Evolutionary conservation across 2,888 invertebrate genomes (phyloP).

Genomic region (Cordylochernes scorpioides): DNA sequence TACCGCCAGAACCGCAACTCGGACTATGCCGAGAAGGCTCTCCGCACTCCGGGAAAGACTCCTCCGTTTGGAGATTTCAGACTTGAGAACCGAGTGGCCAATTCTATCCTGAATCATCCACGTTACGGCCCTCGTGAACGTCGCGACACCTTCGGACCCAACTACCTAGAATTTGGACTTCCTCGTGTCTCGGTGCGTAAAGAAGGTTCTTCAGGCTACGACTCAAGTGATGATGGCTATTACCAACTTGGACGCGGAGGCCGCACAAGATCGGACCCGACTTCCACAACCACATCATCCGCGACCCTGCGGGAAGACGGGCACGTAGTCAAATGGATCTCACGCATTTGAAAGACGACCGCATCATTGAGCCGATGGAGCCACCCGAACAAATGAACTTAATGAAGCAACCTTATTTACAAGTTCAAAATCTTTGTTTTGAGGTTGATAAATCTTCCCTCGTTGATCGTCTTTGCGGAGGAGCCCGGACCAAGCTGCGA

Average conservation of each 20-base stretch:
- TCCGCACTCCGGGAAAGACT: slow-evolving; percentile 71
- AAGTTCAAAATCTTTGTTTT: slow-evolving; percentile 36
- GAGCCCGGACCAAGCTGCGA: slow-evolving; percentile 21
- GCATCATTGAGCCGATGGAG: too few relatives aligned
- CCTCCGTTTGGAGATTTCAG: slow-evolving; percentile 55
- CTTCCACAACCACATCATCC: slow-evolving; percentile 52
- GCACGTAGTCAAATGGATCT: slow-evolving; percentile 68
- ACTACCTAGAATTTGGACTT: slow-evolving; percentile 73
- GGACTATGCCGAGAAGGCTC: slow-evolving; percentile 74
- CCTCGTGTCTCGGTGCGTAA: slow-evolving; percentile 71
- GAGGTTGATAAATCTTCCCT: slow-evolving; percentile 27
- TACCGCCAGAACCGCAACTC: slow-evolving; percentile 67
- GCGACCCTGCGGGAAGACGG: too few relatives aligned
- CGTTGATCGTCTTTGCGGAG: slow-evolving; percentile 16
- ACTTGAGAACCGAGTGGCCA: slow-evolving; percentile 66
- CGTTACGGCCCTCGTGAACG: slow-evolving; percentile 49
- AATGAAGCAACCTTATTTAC: slow-evolving; percentile 22
- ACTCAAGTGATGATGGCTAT: slow-evolving; percentile 45
- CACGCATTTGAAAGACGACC: too few relatives aligned
- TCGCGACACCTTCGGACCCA: slow-evolving; percentile 37
- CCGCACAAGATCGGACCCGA: slow-evolving; percentile 51
- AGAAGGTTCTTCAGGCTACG: slow-evolving; percentile 81
- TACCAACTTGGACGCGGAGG: slow-evolving; percentile 4
- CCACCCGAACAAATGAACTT: too few relatives aligned
- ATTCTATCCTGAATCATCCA: slow-evolving; percentile 63